Base-by-base conservation (phyloP, 2,113 vertebrate species). In the Columbina picui region DNA sequence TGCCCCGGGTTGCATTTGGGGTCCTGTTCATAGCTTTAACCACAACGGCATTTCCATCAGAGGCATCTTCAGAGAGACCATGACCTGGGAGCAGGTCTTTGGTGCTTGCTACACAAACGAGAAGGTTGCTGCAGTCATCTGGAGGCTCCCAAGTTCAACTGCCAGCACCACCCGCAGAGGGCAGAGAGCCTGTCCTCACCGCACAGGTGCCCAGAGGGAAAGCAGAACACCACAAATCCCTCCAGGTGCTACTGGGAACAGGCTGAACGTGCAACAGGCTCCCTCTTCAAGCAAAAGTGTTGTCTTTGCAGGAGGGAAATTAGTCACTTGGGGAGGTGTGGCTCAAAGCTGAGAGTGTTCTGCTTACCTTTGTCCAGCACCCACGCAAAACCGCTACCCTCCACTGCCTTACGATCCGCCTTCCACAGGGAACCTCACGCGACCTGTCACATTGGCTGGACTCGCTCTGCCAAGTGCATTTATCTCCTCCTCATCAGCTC, bases 1-100 rank as follows among this genome's bases (percentile, higher is more conserved):
- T 18, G 0, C 7, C 41, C 27, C 1, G 0, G 2, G 17, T 3
- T 1, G n/a, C 38, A 3, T 5, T 38, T 84, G 50, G 63, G 25
- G 13, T 3, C 29, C 59, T 25, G 38, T 14, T 56, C 34, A 6
- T 3, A 45, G 6, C 17, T 26, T 36, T 3, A 45, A 18, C 57
- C 43, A 57, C 25, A 18, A 11, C 2, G 3, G 17, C 10, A 5
- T 19, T 74, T 32, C 26, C 59, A 39, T 3, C 47, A 36, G 34
- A 45, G 23, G 20, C 0, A 2, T 7, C 56, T 52, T 8, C 50
- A 56, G 29, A 14, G 47, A 45, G 34, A 61, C 16, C 14, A 13
- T 1, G 18, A 39, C 27, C 20, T 7, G 8, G 39, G 16, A 82
- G 64, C 21, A 23, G 30, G 19, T 64, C 29, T 74, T 22, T 10